These are phyloP conservation scores for Aspiorhynchus laticeps DNA, from an alignment of 2,113 vertebrate species.

Conservation along the genomic window DNA sequence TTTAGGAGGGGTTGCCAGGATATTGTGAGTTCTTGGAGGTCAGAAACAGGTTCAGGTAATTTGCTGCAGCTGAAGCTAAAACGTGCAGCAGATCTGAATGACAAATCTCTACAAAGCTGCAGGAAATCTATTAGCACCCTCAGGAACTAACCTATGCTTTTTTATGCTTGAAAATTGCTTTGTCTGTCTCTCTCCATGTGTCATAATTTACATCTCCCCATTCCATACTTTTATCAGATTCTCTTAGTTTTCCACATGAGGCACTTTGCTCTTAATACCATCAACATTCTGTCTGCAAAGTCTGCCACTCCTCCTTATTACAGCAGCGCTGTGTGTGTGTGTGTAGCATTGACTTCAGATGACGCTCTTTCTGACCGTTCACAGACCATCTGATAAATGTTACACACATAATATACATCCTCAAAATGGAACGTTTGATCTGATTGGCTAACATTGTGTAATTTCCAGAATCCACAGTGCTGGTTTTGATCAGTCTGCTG, in stretches of 20 bases:
- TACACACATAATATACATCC: not conserved
- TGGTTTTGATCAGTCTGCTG: not conserved
- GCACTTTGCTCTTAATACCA: not conserved
- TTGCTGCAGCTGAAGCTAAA: constrained; percentile 64
- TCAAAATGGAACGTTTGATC: not conserved
- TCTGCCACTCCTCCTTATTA: not conserved
- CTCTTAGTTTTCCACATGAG: not conserved
- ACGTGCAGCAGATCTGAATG: constrained; percentile 51
- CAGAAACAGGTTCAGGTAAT: constrained; percentile 63
- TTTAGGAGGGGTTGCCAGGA: constrained; percentile 17
- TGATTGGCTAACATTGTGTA: not conserved
- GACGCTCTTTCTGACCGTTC: not conserved
- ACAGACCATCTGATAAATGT: not conserved
- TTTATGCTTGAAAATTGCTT: constrained; percentile 26
- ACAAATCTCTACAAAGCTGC: constrained; percentile 61
- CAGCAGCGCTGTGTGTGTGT: not conserved
- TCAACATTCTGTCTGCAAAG: not conserved
- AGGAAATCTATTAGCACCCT: constrained; percentile 62
- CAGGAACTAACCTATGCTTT: constrained; percentile 43
- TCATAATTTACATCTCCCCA: constrained; percentile 55
- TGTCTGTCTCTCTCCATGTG: constrained; percentile 32
- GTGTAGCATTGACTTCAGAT: not conserved
- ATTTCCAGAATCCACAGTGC: not conserved
- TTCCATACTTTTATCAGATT: not conserved
- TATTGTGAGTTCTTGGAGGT: constrained; percentile 34